Conservation (phyloP, 1,140 invertebrate species). For the Saxidomus purpurata region DNA sequence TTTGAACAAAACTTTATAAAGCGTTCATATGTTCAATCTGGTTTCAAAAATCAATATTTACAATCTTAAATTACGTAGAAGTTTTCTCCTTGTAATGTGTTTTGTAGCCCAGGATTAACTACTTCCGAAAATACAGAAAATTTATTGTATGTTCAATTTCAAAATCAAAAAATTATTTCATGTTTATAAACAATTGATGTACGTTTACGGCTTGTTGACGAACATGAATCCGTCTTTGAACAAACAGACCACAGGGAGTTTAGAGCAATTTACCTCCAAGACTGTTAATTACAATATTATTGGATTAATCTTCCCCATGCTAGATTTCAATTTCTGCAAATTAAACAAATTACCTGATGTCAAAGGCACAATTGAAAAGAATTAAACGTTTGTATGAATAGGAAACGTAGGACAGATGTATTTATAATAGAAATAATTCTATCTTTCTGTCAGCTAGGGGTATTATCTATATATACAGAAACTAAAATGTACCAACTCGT, state of each 20-base stretch:
- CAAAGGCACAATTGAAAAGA: slow-evolving; percentile 9
- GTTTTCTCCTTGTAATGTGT: too few relatives aligned
- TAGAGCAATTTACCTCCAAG: slow-evolving; percentile 5
- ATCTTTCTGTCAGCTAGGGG: neutral
- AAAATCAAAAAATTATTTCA: too few relatives aligned
- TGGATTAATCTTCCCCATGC: neutral
- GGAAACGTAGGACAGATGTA: neutral
- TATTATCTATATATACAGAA: slow-evolving; percentile 4
- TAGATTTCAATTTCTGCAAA: slow-evolving; percentile 23
- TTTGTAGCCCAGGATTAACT: too few relatives aligned
- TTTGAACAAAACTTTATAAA: too few relatives aligned
- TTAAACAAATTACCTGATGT: slow-evolving; percentile 9
- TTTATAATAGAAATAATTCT: neutral
- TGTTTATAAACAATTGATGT: too few relatives aligned
- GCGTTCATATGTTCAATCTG: too few relatives aligned
- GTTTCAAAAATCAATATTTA: too few relatives aligned
- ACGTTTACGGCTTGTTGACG: neutral
- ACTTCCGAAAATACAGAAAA: too few relatives aligned
- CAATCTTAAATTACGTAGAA: too few relatives aligned
- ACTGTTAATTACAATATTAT: neutral
- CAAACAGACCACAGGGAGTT: neutral
- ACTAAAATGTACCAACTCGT: neutral
- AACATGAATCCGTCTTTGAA: neutral
- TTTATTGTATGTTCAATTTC: too few relatives aligned
- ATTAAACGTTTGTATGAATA: neutral